These are phyloP conservation scores for Cheilosia grossa DNA, from an alignment of 2,888 invertebrate genomes.

Conservation along the genomic window DNA sequence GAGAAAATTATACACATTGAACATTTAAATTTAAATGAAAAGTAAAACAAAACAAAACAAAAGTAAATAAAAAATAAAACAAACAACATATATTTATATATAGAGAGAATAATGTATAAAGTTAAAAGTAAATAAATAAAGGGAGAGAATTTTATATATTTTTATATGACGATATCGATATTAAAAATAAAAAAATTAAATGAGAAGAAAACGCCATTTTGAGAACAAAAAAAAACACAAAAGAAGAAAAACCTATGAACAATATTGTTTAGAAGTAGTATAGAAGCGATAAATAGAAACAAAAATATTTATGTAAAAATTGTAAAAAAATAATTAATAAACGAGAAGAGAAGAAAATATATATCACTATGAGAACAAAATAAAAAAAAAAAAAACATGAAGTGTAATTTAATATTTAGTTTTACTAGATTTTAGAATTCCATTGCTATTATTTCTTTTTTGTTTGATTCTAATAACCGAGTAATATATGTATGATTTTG, in stretches of 20 bases:
- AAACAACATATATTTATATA: slow-evolving; percentile 67
- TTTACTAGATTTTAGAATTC: slow-evolving; percentile 46
- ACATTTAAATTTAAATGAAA: slow-evolving; percentile 26
- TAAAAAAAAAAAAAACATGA: slow-evolving; percentile 22
- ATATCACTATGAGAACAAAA: slow-evolving; percentile 45
- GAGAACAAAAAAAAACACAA: slow-evolving; percentile 37
- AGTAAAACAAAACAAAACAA: neutral
- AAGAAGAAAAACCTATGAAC: slow-evolving; percentile 27
- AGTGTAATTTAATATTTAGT: slow-evolving; percentile 68
- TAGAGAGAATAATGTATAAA: slow-evolving; percentile 66
- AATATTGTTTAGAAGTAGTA: slow-evolving; percentile 53
- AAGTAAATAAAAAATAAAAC: slow-evolving; percentile 43
- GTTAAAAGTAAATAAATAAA: slow-evolving; percentile 41
- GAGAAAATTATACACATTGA: slow-evolving; percentile 57
- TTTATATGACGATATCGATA: slow-evolving; percentile 69
- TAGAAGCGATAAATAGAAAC: slow-evolving; percentile 55
- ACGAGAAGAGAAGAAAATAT: slow-evolving; percentile 54
- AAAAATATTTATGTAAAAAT: slow-evolving; percentile 73
- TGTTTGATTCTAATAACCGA: slow-evolving; percentile 10
- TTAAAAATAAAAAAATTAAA: slow-evolving; percentile 16
- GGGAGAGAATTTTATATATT: slow-evolving; percentile 73
- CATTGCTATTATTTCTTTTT: slow-evolving; percentile 25
- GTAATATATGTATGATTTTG: slow-evolving; percentile 28
- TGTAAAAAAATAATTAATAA: slow-evolving; percentile 75
- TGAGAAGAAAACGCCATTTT: slow-evolving; percentile 63